Evolutionary conservation across 2,888 invertebrate species (phyloP).

Genomic region (Pristionchus exspectatus): DNA sequence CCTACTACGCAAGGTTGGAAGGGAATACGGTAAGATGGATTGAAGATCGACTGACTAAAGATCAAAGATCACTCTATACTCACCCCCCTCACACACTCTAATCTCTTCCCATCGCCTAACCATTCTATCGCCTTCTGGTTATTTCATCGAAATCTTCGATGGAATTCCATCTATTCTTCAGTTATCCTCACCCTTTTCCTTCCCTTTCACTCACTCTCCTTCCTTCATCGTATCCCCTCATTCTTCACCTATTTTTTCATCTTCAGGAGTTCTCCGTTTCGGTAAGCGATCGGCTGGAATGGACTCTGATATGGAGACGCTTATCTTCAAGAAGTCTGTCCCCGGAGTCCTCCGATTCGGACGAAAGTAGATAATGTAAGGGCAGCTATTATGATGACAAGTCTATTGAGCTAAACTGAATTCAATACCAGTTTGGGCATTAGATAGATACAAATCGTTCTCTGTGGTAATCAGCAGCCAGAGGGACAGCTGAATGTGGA

Average conservation of each 20-base stretch:
- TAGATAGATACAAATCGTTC: not conserved
- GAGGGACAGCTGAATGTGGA: not conserved
- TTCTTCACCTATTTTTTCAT: not conserved
- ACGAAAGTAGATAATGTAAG: slow-evolving; percentile 49
- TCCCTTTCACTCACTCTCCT: slow-evolving; percentile 10
- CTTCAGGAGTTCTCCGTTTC: slow-evolving; percentile 66
- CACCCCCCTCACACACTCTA: not conserved
- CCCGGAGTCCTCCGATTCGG: slow-evolving; percentile 56
- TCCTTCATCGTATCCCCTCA: not conserved
- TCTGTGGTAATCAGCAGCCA: not conserved
- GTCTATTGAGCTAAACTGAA: not conserved
- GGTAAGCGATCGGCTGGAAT: slow-evolving; percentile 60
- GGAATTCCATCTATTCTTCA: slow-evolving; percentile 1
- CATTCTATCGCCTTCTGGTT: slow-evolving; percentile 28
- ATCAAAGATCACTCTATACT: slow-evolving; percentile 40
- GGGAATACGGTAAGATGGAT: slow-evolving; percentile 52
- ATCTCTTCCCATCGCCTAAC: slow-evolving; percentile 38
- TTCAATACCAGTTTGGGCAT: not conserved
- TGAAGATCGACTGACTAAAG: not conserved
- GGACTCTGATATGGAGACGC: slow-evolving; percentile 59
- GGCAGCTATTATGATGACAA: not conserved
- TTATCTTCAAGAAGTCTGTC: slow-evolving; percentile 63
- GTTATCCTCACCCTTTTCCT: slow-evolving; percentile 31
- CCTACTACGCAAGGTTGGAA: slow-evolving; percentile 52
- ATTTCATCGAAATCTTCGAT: not conserved